Conservation (phyloP, 2,888 invertebrate species). For the Adelphocoris suturalis region DNA sequence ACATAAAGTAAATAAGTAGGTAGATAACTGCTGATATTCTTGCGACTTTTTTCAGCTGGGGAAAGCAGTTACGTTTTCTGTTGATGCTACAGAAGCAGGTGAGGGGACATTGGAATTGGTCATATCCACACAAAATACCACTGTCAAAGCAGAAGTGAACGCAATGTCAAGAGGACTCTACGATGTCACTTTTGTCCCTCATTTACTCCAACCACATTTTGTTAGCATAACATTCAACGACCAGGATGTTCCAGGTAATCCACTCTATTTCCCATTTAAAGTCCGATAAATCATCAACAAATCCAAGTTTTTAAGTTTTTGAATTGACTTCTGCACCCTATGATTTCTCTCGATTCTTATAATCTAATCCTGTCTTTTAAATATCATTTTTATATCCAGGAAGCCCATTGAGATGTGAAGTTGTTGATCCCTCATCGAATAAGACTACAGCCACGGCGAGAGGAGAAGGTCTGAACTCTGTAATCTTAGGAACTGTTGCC, state of each 20-base stretch:
- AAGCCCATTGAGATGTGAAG: constrained; percentile 92
- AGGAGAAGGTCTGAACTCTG: constrained; percentile 77
- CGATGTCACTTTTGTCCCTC: constrained; percentile 94
- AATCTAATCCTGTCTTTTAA: too few relatives aligned
- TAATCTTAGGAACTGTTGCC: constrained; percentile 79
- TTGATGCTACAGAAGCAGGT: constrained; percentile 96
- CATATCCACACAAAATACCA: constrained; percentile 92
- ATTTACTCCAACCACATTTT: constrained; percentile 92
- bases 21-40: not conserved
- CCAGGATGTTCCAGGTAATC: constrained; percentile 86
- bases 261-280: not conserved
- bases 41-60: constrained; percentile 82
- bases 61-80: constrained; percentile 93
- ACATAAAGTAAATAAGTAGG: too few relatives aligned
- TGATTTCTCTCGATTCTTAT: too few relatives aligned
- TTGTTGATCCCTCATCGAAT: constrained; percentile 79
- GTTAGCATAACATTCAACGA: constrained; percentile 97
- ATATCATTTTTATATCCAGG: constrained; percentile 79
- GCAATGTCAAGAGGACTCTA: constrained; percentile 94
- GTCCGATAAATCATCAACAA: too few relatives aligned
- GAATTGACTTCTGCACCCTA: too few relatives aligned
- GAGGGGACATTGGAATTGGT: constrained; percentile 95
- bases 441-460: constrained; percentile 77
- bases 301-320: too few relatives aligned
- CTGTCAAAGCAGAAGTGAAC: constrained; percentile 93